These are phyloP conservation scores for Rhynchopsitta pachyrhyncha DNA, from an alignment of 2,113 vertebrate species.

Conservation along the genomic window DNA sequence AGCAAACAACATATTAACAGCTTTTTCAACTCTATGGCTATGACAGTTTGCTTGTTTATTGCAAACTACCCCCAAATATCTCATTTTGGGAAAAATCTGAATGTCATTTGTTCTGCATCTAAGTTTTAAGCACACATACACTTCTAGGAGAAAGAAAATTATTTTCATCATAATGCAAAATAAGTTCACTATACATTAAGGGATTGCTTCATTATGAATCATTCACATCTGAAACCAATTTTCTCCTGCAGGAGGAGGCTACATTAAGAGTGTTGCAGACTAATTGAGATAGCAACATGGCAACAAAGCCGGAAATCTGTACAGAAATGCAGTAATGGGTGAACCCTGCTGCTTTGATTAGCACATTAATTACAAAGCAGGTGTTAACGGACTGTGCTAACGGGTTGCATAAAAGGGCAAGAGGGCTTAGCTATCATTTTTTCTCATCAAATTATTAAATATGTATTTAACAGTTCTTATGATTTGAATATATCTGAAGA, in stretches of 20 bases:
- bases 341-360: constrained; percentile 72
- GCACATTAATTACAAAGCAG: constrained; percentile 79
- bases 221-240: constrained; percentile 76
- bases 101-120: constrained; percentile 13
- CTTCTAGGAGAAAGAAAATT: constrained; percentile 41
- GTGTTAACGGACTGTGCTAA: constrained; percentile 73
- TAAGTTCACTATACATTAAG: constrained; percentile 61
- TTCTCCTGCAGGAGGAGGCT: constrained; percentile 72
- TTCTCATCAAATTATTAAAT: constrained; percentile 62
- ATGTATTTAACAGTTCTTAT: constrained; percentile 68
- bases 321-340: not conserved
- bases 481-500: constrained; percentile 59
- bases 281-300: constrained; percentile 68
- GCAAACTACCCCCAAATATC: constrained; percentile 11
- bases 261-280: constrained; percentile 61
- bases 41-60: not conserved
- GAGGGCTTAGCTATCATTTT: constrained; percentile 67
- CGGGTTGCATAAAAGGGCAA: constrained; percentile 75
- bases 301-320: constrained; percentile 38
- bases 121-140: constrained; percentile 53
- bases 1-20: not conserved
- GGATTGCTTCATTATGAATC: constrained; percentile 67
- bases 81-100: constrained; percentile 7
- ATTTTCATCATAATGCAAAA: constrained; percentile 45
- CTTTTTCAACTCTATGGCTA: not conserved